Percentiles rank a stretch among this genome's conserved stretches.
These are phyloP conservation scores for Agrenia bidenticulata DNA, from an alignment of 2,888 invertebrate species.

Conservation along the genomic window DNA sequence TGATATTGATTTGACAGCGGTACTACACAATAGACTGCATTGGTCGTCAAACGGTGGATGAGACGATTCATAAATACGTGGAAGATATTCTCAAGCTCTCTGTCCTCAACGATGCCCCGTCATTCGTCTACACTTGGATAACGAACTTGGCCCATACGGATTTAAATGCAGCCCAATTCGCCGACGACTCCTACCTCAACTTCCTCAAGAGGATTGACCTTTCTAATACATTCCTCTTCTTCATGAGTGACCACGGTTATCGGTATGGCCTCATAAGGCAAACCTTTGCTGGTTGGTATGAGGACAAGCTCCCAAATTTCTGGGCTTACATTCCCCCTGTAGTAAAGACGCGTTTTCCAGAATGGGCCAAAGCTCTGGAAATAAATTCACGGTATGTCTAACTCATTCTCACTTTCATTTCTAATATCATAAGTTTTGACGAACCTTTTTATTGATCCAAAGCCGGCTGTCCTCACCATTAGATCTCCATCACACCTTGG, in stretches of 20 bases:
- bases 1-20: not conserved
- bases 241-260: slow-evolving; percentile 68
- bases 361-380: slow-evolving; percentile 31
- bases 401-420: too few relatives aligned
- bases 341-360: slow-evolving; percentile 24
- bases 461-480: slow-evolving; percentile 40
- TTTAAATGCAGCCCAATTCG: slow-evolving; percentile 34
- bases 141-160: slow-evolving; percentile 44
- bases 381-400: slow-evolving; percentile 44
- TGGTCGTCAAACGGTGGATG: slow-evolving; percentile 40
- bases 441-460: too few relatives aligned
- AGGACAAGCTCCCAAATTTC: slow-evolving; percentile 48
- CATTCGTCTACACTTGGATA: slow-evolving; percentile 45
- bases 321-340: slow-evolving; percentile 43
- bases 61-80: slow-evolving; percentile 39
- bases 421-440: too few relatives aligned
- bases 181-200: slow-evolving; percentile 30
- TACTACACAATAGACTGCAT: slow-evolving; percentile 38
- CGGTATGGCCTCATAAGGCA: slow-evolving; percentile 69
- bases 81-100: slow-evolving; percentile 29
- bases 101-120: slow-evolving; percentile 19
- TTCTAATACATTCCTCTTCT: slow-evolving; percentile 68
- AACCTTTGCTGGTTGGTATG: slow-evolving; percentile 67
- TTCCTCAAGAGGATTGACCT: slow-evolving; percentile 56
- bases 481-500: slow-evolving; percentile 44